Conservation (phyloP, 2,113 vertebrate genomes). For the Phasianus colchicus region DNA sequence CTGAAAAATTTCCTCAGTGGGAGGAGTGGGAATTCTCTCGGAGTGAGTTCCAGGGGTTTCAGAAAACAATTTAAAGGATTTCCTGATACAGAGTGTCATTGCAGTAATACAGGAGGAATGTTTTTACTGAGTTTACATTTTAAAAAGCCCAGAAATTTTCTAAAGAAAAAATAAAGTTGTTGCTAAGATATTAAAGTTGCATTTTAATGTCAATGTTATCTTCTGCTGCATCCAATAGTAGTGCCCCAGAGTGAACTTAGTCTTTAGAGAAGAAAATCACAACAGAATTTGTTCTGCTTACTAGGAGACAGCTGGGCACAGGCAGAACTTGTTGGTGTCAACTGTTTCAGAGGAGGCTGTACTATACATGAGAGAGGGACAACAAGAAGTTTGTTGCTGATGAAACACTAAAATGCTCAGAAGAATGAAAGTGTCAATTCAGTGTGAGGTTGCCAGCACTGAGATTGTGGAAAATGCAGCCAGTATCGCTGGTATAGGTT, state of each 20-base stretch:
- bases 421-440: background rate
- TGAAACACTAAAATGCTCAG: background rate
- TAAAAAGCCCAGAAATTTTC: background rate
- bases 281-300: background rate
- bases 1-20: background rate
- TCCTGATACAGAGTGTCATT: background rate
- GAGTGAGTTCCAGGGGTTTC: background rate
- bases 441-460: background rate
- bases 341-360: background rate
- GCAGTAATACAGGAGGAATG: background rate
- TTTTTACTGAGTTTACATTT: background rate
- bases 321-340: background rate
- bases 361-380: background rate
- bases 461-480: background rate
- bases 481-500: background rate
- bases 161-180: background rate
- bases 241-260: background rate
- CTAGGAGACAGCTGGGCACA: background rate
- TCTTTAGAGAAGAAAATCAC: background rate
- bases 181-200: background rate
- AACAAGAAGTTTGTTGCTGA: background rate
- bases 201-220: background rate
- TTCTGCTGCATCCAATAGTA: background rate
- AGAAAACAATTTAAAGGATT: background rate
- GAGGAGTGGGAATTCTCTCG: background rate